Percentiles rank a stretch among this genome's conserved stretches.
Conservation (phyloP, 2,888 invertebrate species). For the Eudemis profundana region DNA sequence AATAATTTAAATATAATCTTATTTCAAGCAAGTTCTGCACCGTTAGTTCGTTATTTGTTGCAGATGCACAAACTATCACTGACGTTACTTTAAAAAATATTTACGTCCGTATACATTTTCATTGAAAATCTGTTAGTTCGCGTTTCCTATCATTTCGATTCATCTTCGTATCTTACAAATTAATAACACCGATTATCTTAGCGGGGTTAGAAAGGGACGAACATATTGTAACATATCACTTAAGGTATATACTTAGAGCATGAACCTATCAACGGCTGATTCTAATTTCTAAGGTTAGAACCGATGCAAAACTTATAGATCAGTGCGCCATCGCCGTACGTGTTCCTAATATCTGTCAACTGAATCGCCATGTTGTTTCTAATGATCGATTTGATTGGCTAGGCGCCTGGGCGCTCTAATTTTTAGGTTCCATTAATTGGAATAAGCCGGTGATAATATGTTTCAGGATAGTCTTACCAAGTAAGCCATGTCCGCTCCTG, state of each 20-base stretch:
- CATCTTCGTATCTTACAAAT: slow-evolving; percentile 18
- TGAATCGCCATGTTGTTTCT: neutral
- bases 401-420: neutral
- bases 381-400: neutral
- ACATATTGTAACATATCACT: slow-evolving; percentile 43
- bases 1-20: slow-evolving; percentile 35
- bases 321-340: too few relatives aligned
- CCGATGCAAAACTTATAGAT: neutral
- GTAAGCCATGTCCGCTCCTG: slow-evolving; percentile 31
- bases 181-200: slow-evolving; percentile 25
- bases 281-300: neutral
- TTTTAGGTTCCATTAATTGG: slow-evolving; percentile 1
- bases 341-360: neutral
- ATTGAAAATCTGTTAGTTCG: slow-evolving; percentile 10
- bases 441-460: slow-evolving; percentile 31
- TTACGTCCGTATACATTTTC: slow-evolving; percentile 21
- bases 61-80: slow-evolving; percentile 41
- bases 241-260: slow-evolving; percentile 39
- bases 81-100: slow-evolving; percentile 27
- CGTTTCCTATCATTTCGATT: slow-evolving; percentile 25
- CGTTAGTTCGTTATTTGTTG: slow-evolving; percentile 22
- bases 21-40: slow-evolving; percentile 39
- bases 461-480: slow-evolving; percentile 34
- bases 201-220: slow-evolving; percentile 34
- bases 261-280: slow-evolving; percentile 25